A percentile compares a stretch with the other conserved stretches of the same genome.
Evolutionary conservation across 2,113 vertebrate species (phyloP).

Genomic region (Cephalophus harveyi): DNA sequence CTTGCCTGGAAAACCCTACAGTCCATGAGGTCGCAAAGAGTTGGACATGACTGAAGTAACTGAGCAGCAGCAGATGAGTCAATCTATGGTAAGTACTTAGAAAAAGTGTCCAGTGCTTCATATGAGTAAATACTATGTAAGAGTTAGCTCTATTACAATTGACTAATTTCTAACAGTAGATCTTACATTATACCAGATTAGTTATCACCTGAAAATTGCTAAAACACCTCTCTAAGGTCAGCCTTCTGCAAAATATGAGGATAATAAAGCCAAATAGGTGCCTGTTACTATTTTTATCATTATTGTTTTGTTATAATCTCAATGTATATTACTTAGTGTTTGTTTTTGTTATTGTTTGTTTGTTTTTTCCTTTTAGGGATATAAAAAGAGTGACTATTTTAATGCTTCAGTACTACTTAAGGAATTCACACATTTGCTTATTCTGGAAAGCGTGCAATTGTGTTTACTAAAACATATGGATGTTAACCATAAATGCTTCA

Average conservation of each 20-base stretch:
- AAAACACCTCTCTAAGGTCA: neutral
- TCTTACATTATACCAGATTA: neutral
- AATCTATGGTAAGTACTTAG: neutral
- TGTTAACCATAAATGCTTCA: conserved; percentile 52
- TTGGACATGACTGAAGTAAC: neutral
- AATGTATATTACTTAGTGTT: neutral
- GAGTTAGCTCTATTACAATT: neutral
- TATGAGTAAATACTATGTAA: neutral
- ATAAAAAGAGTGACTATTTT: conserved; percentile 31
- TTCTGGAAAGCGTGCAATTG: conserved; percentile 3
- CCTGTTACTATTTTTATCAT: neutral
- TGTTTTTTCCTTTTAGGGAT: neutral
- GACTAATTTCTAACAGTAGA: neutral
- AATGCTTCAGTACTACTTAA: conserved; percentile 31
- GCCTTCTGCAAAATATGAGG: neutral
- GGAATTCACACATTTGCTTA: neutral
- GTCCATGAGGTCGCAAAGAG: neutral
- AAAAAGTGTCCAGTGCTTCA: neutral
- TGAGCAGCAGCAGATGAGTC: neutral
- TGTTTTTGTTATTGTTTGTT: neutral
- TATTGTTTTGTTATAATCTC: neutral
- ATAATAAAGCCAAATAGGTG: neutral
- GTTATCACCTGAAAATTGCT: neutral
- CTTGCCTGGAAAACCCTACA: neutral
- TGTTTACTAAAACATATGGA: conserved; percentile 58